Conservation (phyloP, 53 echinoderm and acorn worm species). For the Luidia sarsii region DNA sequence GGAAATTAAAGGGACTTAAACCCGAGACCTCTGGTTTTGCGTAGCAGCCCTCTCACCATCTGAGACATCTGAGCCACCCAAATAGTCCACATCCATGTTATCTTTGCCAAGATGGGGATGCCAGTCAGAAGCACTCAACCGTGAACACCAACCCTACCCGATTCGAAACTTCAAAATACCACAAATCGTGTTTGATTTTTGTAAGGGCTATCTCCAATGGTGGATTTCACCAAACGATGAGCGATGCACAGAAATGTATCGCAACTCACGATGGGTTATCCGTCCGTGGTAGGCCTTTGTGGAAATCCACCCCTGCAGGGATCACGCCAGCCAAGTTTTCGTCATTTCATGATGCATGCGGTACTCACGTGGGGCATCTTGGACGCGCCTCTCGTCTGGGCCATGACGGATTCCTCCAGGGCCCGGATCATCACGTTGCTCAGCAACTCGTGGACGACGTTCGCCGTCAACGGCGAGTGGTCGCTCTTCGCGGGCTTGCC, state of each 20-base stretch:
- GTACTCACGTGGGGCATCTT: constrained; percentile 38
- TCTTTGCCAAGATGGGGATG: too few species aligned
- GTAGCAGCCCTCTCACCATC: too few species aligned
- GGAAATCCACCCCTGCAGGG: neutral
- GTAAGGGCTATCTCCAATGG: too few species aligned
- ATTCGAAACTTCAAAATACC: too few species aligned
- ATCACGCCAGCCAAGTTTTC: neutral
- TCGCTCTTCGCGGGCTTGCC: constrained; percentile 24
- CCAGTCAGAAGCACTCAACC: too few species aligned
- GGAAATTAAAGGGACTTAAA: too few species aligned
- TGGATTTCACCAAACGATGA: neutral
- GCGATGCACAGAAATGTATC: neutral
- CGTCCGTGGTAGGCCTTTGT: neutral
- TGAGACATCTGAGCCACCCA: too few species aligned
- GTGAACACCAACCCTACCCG: too few species aligned
- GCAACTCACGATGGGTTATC: neutral
- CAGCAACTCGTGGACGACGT: constrained; percentile 65
- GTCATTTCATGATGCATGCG: too few species aligned
- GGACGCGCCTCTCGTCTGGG: constrained; percentile 22
- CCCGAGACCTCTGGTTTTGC: too few species aligned
- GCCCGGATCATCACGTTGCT: constrained; percentile 78
- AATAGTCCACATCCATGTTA: too few species aligned
- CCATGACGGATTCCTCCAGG: constrained; percentile 51
- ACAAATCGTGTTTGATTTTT: too few species aligned
- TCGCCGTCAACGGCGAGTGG: neutral